Base-by-base conservation (phyloP, 2,888 invertebrate species). In the Chrysolina americana region DNA sequence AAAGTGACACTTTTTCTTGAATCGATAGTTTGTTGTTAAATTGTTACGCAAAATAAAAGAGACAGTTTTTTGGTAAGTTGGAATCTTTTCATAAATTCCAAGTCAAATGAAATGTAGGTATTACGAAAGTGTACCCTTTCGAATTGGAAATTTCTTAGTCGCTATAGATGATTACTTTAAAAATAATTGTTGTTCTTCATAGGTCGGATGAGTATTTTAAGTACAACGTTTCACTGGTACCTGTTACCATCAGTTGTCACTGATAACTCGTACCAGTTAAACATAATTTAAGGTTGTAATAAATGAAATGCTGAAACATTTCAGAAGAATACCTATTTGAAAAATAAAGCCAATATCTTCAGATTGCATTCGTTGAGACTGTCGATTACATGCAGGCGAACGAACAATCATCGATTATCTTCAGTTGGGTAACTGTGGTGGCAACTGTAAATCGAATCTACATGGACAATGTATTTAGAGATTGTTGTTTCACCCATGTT, bases 81-180 rank as follows among this genome's bases (percentile, higher is more conserved):
- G 41, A 70, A 70, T 44, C 41, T 47, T 62, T 41, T 63, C 56
- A 6, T 70, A 41, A 70, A 70, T 70, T 70, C 70, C 44, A 70
- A 44, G 36, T 70, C 70, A 21, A 70, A 62, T 70, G 63, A 63
- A 63, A 41, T n/a, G 23, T 62, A 63, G 41, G 15, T 62, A 44
- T 59, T 63, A n/a, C 63, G 23, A 41, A 70, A 23, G 56, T 50
- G 56, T 53, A 41, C 47, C 56, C 70, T 62, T 62, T 70, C 70
- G 15, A 63, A 11, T 23, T 70, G 62, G 23, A 70, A 70, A 63
- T n/a, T 70, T 28, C 56, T 44, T 8, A 19, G 70, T 36, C 62
- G 19, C 47, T 63, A 41, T 63, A 62, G 62, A 41, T 48, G 19
- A 41, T 70, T n/a, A 15, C 63, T 44, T 41, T 17, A 68, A 68